phyloP scores from a whole-genome alignment of 2,888 invertebrate genomes.

The Pseudococcus jackbeardsleyi region DNA sequence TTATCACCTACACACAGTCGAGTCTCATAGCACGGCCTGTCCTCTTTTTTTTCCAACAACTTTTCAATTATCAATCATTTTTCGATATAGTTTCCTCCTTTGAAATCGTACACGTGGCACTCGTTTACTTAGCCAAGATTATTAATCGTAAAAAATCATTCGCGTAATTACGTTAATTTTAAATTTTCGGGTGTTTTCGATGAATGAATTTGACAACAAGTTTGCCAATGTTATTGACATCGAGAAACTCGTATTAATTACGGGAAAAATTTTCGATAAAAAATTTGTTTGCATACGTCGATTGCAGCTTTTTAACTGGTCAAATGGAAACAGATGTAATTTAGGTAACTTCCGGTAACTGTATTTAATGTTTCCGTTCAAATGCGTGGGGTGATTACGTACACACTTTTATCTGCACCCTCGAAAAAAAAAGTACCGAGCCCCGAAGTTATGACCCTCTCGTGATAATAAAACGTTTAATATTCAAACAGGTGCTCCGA shows the following conservation, averaged over 20 bases:
- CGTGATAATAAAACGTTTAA: slow-evolving; percentile 54
- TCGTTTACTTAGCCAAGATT: too few species aligned
- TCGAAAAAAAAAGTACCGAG: slow-evolving; percentile 40
- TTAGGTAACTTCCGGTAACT: slow-evolving; percentile 58
- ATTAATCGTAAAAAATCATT: background rate
- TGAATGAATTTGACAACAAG: background rate
- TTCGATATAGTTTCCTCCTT: slow-evolving; percentile 16
- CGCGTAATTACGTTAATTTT: background rate
- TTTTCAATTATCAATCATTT: slow-evolving; percentile 57
- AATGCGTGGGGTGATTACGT: slow-evolving; percentile 56
- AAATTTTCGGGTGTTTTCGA: background rate
- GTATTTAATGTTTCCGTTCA: slow-evolving; percentile 59
- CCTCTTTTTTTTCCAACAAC: slow-evolving; percentile 37
- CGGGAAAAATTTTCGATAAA: background rate
- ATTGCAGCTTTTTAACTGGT: slow-evolving; percentile 49
- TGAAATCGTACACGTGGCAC: background rate
- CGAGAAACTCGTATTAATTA: background rate
- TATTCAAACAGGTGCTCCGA: slow-evolving; percentile 58
- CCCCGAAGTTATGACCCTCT: slow-evolving; percentile 57
- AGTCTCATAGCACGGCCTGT: background rate
- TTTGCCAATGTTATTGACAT: background rate
- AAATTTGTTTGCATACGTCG: background rate
- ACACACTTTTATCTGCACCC: slow-evolving; percentile 50
- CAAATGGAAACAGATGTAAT: slow-evolving; percentile 57
- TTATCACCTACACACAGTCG: slow-evolving; percentile 57